Evolutionary conservation across 2,888 invertebrate species (phyloP).

Genomic region (Malthinus seriepunctatus): DNA sequence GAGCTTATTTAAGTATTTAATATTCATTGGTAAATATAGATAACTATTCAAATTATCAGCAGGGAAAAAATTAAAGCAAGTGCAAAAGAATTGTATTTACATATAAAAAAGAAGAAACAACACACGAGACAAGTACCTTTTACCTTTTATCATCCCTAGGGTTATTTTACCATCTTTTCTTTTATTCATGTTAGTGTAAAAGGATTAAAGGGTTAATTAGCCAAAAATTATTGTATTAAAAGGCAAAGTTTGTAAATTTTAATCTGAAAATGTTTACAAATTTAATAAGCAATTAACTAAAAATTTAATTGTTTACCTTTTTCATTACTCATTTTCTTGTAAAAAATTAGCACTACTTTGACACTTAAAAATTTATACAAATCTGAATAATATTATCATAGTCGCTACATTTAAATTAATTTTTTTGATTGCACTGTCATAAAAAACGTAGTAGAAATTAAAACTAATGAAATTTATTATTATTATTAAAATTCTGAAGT

Average conservation of each 20-base stretch:
- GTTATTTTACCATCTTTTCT: conserved; percentile 50
- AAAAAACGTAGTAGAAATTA: not conserved
- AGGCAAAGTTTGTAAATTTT: not conserved
- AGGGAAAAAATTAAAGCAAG: not conserved
- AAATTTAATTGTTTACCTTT: not conserved
- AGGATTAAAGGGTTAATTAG: conserved; percentile 5
- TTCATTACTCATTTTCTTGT: conserved; percentile 1
- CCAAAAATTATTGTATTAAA: conserved; percentile 5
- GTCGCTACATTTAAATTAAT: no score
- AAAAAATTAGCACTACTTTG: not conserved
- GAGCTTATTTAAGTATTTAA: no score
- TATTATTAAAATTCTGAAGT: conserved; percentile 1
- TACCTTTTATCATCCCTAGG: conserved; percentile 54
- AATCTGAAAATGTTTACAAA: conserved; percentile 10
- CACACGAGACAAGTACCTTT: conserved; percentile 45
- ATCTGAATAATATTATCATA: no score
- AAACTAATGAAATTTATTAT: conserved; percentile 2
- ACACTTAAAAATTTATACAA: not conserved
- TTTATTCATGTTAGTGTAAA: conserved; percentile 34
- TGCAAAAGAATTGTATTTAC: not conserved
- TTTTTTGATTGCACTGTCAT: no score
- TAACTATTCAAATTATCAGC: no score
- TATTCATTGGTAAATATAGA: no score
- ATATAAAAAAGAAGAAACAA: conserved; percentile 30
- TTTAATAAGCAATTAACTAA: not conserved